Conservation (phyloP, 2,797 vertebrate genomes). For the Sebastolobus alascanus region DNA sequence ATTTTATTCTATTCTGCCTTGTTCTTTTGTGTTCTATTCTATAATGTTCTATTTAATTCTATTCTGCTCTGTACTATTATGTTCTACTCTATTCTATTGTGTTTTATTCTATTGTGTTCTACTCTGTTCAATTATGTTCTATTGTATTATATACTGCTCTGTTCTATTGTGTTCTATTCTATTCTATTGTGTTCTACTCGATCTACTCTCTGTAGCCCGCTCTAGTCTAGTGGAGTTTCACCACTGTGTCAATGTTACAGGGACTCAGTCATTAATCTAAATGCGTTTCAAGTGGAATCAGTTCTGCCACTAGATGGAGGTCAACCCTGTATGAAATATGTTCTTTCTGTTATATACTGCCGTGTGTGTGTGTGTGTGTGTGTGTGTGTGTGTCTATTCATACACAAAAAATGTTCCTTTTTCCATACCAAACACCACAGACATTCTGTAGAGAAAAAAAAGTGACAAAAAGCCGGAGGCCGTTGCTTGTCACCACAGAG, state of each 20-base stretch:
- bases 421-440: conserved; percentile 1
- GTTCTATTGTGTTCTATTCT: background rate
- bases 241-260: conserved; percentile 17
- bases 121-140: background rate
- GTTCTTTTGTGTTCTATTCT: too few relatives aligned
- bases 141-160: background rate
- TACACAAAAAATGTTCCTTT: conserved; percentile 21
- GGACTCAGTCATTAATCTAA: conserved; percentile 62
- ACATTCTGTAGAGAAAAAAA: background rate
- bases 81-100: background rate
- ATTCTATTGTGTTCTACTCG: background rate
- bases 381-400: conserved; percentile 9
- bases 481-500: conserved; percentile 8
- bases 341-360: conserved; percentile 31
- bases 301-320: conserved; percentile 78
- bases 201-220: background rate
- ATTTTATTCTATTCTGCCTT: too few relatives aligned
- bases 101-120: background rate
- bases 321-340: conserved; percentile 73
- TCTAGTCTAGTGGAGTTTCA: conserved; percentile 17
- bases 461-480: conserved; percentile 2
- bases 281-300: conserved; percentile 49
- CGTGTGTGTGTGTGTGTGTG: conserved; percentile 5
- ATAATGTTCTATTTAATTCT: background rate
- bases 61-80: background rate